Base-by-base conservation (phyloP, 2,113 vertebrate species). In the Amphiprion ocellaris region DNA sequence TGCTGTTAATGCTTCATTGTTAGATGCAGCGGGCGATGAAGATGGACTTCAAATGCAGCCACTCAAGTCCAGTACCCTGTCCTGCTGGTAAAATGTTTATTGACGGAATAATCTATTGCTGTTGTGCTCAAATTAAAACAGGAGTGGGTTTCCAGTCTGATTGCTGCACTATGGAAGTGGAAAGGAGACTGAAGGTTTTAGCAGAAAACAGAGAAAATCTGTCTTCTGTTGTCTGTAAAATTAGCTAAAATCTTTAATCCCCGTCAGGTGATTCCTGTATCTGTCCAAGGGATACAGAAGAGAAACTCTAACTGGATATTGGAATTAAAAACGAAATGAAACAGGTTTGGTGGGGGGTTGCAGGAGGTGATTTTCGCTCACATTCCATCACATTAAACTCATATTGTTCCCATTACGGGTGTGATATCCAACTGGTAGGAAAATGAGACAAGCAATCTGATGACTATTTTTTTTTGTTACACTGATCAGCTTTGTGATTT, bases 141-240 rank as follows among this genome's bases (percentile, higher is more conserved):
- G 6, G 2, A 26, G 23, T 41, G 19, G 59, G 64, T 58, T 66
- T 69, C 61, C 52, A 68, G 70, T 47, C n/a, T 61, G 28, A 79
- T 52, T 60, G 66, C 44, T 33, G n/a, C 23, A 19, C 37, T 23
- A 21, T 46, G 53, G 46, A 71, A 62, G 54, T 62, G 26, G 24
- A 81, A 56, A 62, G 5, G 9, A 49, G 17, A 21, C 14, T 52
- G 37, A 37, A 55, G 54, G 65, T 28, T 70, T 66, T 55, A 74
- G 53, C 8, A 52, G 65, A 54, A 77, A 69, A 28, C 26, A 26
- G 44, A 74, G 46, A 59, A 30, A 67, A 81, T 59, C 44, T 55
- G 62, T 84, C 62, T 70, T 59, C 77, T 68, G 47, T 64, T 64
- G 28, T 72, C 52, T 77, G 78, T 70, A 83, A 86, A 87, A 83